Evolutionary conservation across 1,140 invertebrate species (phyloP).

Genomic region (Papilio helenus): DNA sequence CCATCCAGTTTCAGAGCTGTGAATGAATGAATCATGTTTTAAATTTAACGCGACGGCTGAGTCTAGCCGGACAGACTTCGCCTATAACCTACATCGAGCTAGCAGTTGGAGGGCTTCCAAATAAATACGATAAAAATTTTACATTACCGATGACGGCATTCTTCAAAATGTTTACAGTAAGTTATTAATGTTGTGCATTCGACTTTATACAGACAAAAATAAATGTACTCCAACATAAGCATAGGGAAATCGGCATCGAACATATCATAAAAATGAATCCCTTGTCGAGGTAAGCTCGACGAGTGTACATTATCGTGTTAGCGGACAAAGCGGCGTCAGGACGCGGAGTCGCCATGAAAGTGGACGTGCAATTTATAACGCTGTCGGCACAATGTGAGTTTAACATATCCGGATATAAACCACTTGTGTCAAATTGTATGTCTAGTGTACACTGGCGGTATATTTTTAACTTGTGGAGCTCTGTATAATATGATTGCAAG

Average conservation of each 20-base stretch:
- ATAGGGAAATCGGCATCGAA: background rate
- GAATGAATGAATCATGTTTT: constrained; percentile 54
- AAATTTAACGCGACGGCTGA: constrained; percentile 47
- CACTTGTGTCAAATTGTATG: background rate
- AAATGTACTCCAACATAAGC: constrained; percentile 22
- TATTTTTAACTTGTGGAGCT: background rate
- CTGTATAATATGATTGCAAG: background rate
- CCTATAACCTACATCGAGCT: constrained; percentile 52
- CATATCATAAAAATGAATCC: background rate
- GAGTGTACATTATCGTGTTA: background rate
- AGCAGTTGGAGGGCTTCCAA: constrained; percentile 68
- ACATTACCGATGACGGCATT: constrained; percentile 29
- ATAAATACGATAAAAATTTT: constrained; percentile 38
- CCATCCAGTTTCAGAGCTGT: constrained; percentile 84
- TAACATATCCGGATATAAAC: constrained; percentile 5
- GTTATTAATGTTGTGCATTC: background rate
- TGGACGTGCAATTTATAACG: background rate
- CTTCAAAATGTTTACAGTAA: background rate
- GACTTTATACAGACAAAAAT: background rate
- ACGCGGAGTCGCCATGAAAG: background rate
- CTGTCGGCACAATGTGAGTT: background rate
- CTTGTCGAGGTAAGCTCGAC: background rate
- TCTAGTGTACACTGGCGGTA: background rate
- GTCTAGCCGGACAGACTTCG: constrained; percentile 53
- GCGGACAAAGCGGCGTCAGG: background rate